These are phyloP conservation scores for Esox niger DNA, from an alignment of 2,113 vertebrate genomes.

Conservation along the genomic window DNA sequence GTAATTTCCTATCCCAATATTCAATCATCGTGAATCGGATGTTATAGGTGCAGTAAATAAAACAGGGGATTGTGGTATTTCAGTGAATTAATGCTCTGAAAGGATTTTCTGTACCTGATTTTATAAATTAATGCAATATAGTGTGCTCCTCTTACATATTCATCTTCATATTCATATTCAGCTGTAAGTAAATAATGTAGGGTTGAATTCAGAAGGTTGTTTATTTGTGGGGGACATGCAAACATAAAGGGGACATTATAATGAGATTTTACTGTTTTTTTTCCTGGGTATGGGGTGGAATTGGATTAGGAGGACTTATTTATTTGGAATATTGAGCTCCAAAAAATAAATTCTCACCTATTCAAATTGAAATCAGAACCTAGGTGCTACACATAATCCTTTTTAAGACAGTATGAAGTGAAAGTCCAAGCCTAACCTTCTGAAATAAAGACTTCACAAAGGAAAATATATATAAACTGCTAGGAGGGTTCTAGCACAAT, in stretches of 20 bases:
- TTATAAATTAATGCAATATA: slow-evolving; percentile 67
- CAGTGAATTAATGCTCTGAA: slow-evolving; percentile 58
- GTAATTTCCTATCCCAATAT: slow-evolving; percentile 67
- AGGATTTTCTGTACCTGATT: slow-evolving; percentile 50
- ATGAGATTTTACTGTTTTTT: slow-evolving; percentile 72
- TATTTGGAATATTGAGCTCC: slow-evolving; percentile 75
- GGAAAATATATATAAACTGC: slow-evolving; percentile 60
- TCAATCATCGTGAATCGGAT: slow-evolving; percentile 64
- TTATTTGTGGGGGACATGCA: slow-evolving; percentile 59
- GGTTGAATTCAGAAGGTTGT: slow-evolving; percentile 64
- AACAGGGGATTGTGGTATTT: slow-evolving; percentile 55
- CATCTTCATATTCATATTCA: slow-evolving; percentile 57
- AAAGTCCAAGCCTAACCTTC: slow-evolving; percentile 67
- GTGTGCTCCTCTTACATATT: slow-evolving; percentile 55
- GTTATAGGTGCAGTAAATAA: slow-evolving; percentile 63
- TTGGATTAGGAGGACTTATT: slow-evolving; percentile 77
- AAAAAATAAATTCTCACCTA: slow-evolving; percentile 80
- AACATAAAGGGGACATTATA: slow-evolving; percentile 69
- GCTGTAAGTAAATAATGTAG: slow-evolving; percentile 65
- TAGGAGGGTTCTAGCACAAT: slow-evolving; percentile 55
- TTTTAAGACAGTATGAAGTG: slow-evolving; percentile 76
- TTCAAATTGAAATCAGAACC: slow-evolving; percentile 82
- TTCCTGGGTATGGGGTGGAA: slow-evolving; percentile 65
- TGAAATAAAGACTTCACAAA: slow-evolving; percentile 63
- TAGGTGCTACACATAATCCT: slow-evolving; percentile 78